These are phyloP conservation scores for Junonia oenone DNA, from an alignment of 2,888 invertebrate species.

Conservation along the genomic window DNA sequence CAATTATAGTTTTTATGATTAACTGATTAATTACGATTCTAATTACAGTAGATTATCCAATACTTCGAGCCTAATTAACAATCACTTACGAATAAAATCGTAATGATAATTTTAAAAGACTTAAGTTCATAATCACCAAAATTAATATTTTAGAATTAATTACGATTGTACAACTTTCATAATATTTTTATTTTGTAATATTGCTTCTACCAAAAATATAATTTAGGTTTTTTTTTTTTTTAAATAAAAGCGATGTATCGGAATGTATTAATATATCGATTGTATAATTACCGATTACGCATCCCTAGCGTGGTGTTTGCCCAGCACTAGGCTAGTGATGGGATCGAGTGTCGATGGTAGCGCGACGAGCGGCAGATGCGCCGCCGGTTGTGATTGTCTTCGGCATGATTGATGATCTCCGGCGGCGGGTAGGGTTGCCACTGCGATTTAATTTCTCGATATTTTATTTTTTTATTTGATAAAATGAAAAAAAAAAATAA, in stretches of 20 bases:
- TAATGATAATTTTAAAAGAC: not conserved
- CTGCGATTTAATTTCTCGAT: not conserved
- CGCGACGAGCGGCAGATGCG: slow-evolving; percentile 65
- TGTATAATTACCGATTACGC: slow-evolving; percentile 19
- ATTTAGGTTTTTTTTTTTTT: no score
- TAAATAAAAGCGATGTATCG: not conserved
- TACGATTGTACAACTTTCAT: no score
- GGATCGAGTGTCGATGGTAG: slow-evolving; percentile 32
- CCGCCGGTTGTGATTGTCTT: slow-evolving; percentile 79
- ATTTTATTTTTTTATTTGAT: not conserved
- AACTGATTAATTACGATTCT: not conserved
- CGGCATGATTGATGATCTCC: slow-evolving; percentile 78
- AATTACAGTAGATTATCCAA: not conserved
- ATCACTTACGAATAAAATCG: not conserved
- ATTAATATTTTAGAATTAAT: no score
- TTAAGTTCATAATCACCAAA: no score
- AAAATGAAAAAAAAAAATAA: not conserved
- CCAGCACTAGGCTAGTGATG: slow-evolving; percentile 23
- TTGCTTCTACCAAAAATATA: no score
- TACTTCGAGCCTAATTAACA: not conserved
- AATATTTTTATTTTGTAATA: no score
- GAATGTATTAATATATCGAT: slow-evolving; percentile 2
- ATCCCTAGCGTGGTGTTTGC: slow-evolving; percentile 23
- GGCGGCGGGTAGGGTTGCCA: slow-evolving; percentile 63
- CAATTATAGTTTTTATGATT: not conserved